Conservation (phyloP, 2,797 vertebrate genomes). For the Jordanella pulchra region DNA sequence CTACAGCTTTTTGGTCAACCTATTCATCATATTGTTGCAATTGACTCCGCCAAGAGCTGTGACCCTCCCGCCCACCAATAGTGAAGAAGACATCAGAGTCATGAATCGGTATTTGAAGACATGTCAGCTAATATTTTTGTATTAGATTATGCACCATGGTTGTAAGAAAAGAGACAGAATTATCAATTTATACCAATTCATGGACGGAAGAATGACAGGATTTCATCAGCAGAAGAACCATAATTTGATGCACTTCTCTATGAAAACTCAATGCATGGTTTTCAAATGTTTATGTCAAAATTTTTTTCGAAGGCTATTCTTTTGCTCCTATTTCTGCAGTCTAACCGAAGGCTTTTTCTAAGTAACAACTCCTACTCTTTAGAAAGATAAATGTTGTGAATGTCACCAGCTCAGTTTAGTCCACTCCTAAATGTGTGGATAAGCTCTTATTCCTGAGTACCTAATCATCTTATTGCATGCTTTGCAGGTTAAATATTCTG, state of each 20-base stretch:
- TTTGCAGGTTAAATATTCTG: background rate
- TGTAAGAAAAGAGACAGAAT: background rate
- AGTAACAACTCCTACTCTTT: background rate
- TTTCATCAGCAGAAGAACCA: background rate
- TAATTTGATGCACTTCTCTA: background rate
- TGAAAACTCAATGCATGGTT: background rate
- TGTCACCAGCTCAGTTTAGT: background rate
- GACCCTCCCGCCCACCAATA: conserved; percentile 12
- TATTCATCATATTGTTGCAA: conserved; percentile 44
- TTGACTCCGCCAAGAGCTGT: conserved; percentile 31
- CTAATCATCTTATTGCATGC: too few relatives aligned
- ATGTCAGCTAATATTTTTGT: conserved; percentile 33
- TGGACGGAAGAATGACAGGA: background rate
- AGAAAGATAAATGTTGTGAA: background rate
- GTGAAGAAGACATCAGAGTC: conserved; percentile 19
- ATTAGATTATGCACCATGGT: background rate
- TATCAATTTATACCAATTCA: background rate
- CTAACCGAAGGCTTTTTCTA: too few relatives aligned
- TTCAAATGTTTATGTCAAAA: background rate
- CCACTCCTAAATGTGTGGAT: background rate
- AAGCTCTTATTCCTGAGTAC: background rate
- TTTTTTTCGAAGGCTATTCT: background rate
- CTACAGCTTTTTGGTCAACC: conserved; percentile 34
- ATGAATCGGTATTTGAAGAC: conserved; percentile 33
- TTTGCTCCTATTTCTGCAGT: background rate